These are phyloP conservation scores for Diplogasteroides magnus DNA, from an alignment of 1,140 invertebrate genomes.

Conservation along the genomic window DNA sequence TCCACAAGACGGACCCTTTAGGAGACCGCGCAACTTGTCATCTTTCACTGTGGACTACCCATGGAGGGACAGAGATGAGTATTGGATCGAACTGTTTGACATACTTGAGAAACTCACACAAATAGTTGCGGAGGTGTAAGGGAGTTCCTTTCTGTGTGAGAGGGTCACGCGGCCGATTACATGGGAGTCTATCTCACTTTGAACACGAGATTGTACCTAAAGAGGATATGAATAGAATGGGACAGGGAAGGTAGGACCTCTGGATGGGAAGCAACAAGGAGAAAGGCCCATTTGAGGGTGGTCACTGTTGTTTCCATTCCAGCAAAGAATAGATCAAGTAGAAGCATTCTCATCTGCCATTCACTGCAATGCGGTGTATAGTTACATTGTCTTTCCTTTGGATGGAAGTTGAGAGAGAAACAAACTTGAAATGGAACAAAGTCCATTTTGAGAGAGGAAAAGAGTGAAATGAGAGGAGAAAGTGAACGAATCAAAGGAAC, in stretches of 20 bases:
- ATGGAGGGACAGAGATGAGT: no score
- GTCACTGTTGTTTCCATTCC: constrained; percentile 82
- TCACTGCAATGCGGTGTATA: constrained; percentile 42
- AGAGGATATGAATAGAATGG: neutral
- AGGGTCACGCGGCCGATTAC: constrained; percentile 18
- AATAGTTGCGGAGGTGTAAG: constrained; percentile 80
- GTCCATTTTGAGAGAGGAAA: neutral
- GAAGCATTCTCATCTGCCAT: constrained; percentile 68
- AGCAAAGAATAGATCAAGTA: constrained; percentile 80
- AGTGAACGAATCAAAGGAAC: no score
- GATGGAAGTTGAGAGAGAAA: neutral
- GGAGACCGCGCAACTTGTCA: no score
- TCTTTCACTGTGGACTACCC: no score
- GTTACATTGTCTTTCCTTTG: constrained; percentile 26
- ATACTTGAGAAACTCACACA: constrained; percentile 57
- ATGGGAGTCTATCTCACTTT: constrained; percentile 35
- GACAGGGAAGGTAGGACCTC: constrained; percentile 61
- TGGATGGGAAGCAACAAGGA: constrained; percentile 72
- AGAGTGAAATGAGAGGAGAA: no score
- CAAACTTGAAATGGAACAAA: constrained; percentile 8
- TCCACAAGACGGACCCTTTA: no score
- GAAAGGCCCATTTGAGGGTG: constrained; percentile 76
- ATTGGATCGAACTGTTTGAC: no score
- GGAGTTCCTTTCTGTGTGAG: constrained; percentile 63
- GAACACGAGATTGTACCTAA: constrained; percentile 31